Percentiles rank a stretch among this genome's conserved stretches.
phyloP scores from a whole-genome alignment of 2,113 vertebrate genomes.

The Phrynocephalus versicolor region DNA sequence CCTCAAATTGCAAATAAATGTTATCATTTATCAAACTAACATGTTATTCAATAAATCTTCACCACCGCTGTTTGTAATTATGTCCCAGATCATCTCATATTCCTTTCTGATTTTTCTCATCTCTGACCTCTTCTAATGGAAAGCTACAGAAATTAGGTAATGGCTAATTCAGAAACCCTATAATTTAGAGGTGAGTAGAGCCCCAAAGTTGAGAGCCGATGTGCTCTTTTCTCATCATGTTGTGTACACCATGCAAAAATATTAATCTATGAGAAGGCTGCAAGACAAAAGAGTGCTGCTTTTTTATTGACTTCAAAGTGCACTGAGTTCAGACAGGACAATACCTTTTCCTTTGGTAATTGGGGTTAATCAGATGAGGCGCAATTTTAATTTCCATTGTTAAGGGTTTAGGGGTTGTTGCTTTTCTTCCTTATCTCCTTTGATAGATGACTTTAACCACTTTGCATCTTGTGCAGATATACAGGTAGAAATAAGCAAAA shows the following conservation, averaged over 20 bases:
- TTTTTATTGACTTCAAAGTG: not conserved
- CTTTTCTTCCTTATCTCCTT: not conserved
- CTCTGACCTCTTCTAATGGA: conserved; percentile 62
- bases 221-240: conserved; percentile 32
- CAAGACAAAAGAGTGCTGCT: not conserved
- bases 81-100: conserved; percentile 60
- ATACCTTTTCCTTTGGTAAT: not conserved
- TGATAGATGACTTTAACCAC: not conserved
- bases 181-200: conserved; percentile 62
- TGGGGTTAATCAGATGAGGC: not conserved
- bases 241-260: conserved; percentile 25
- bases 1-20: conserved; percentile 79
- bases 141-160: conserved; percentile 62
- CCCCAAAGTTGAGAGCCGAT: conserved; percentile 1
- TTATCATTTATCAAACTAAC: conserved; percentile 75
- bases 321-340: not conserved
- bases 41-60: conserved; percentile 75
- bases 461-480: not conserved
- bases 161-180: conserved; percentile 58
- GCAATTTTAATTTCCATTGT: not conserved
- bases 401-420: not conserved
- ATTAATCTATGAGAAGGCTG: conserved; percentile 23
- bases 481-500: not conserved
- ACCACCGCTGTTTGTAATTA: conserved; percentile 65
- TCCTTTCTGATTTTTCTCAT: conserved; percentile 65